A percentile compares a stretch with the other conserved stretches of the same genome.
These are phyloP conservation scores for Theristicus caerulescens DNA, from an alignment of 2,113 vertebrate species.

Conservation along the genomic window DNA sequence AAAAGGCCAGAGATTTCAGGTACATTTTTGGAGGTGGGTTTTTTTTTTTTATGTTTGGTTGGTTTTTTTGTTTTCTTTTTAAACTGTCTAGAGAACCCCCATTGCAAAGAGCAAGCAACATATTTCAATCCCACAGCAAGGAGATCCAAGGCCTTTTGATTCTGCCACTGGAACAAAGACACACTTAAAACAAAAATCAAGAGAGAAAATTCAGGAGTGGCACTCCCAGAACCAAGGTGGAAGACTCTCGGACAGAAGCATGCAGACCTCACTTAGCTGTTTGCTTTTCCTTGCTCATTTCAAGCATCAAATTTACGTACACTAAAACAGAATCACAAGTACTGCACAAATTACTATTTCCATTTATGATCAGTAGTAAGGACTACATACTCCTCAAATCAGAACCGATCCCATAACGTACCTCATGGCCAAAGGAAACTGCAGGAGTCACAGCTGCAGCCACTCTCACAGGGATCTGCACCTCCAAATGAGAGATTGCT, in stretches of 20 bases:
- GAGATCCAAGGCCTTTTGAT: background rate
- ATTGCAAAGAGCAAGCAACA: background rate
- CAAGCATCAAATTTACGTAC: background rate
- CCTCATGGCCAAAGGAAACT: conserved; percentile 9
- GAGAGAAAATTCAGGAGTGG: background rate
- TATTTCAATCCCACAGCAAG: background rate
- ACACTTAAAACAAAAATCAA: background rate
- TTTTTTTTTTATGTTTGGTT: background rate
- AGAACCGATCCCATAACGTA: background rate
- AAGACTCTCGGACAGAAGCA: background rate
- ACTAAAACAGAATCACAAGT: background rate
- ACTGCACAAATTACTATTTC: background rate
- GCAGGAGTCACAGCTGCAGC: background rate
- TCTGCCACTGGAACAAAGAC: background rate
- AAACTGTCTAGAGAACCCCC: background rate
- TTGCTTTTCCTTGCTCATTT: background rate
- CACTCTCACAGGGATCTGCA: background rate
- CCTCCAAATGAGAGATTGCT: background rate
- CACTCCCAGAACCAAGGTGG: background rate
- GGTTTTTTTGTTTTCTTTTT: background rate
- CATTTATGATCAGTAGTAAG: background rate
- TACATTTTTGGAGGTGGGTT: background rate
- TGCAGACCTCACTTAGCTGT: background rate
- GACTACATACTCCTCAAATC: background rate
- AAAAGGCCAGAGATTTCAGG: background rate